A percentile compares a stretch with the other conserved stretches of the same genome.
Evolutionary conservation across 2,113 vertebrate genomes (phyloP).

Genomic region (Leucopsar rothschildi): DNA sequence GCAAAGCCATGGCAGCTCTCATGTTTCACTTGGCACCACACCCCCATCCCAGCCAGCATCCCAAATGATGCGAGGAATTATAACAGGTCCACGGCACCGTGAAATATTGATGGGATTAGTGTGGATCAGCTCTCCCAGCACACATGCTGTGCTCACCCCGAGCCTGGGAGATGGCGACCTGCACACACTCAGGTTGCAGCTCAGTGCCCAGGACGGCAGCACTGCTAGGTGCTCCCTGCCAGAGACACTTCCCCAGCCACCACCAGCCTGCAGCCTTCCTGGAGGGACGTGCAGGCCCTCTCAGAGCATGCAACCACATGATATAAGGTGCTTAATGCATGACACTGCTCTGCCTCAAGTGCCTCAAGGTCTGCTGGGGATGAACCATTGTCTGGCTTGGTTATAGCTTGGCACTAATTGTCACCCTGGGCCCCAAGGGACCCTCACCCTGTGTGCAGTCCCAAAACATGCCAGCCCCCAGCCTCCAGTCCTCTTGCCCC

Average conservation of each 20-base stretch:
- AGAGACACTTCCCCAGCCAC: not conserved
- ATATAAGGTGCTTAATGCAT: not conserved
- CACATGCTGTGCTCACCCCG: not conserved
- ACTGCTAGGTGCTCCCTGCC: not conserved
- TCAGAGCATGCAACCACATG: accelerated
- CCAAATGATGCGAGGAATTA: not conserved
- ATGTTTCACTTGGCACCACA: not conserved
- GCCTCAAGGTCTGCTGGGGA: not conserved
- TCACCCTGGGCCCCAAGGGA: not conserved
- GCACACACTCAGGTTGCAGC: not conserved
- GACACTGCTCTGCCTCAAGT: not conserved
- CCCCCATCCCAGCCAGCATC: not conserved
- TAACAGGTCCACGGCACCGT: not conserved
- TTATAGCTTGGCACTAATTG: not conserved
- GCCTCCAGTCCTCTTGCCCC: not conserved
- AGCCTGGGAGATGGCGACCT: not conserved
- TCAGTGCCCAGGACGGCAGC: accelerated
- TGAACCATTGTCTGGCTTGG: not conserved
- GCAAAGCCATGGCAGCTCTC: not conserved
- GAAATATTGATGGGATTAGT: constrained; percentile 54
- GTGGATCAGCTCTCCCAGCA: constrained; percentile 15
- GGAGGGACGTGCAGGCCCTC: accelerated
- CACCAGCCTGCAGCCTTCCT: not conserved
- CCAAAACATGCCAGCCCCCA: not conserved
- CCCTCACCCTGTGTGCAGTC: not conserved